These are phyloP conservation scores for Patiria pectinifera DNA, from an alignment of 53 echinoderm and acorn worm species.

Conservation along the genomic window DNA sequence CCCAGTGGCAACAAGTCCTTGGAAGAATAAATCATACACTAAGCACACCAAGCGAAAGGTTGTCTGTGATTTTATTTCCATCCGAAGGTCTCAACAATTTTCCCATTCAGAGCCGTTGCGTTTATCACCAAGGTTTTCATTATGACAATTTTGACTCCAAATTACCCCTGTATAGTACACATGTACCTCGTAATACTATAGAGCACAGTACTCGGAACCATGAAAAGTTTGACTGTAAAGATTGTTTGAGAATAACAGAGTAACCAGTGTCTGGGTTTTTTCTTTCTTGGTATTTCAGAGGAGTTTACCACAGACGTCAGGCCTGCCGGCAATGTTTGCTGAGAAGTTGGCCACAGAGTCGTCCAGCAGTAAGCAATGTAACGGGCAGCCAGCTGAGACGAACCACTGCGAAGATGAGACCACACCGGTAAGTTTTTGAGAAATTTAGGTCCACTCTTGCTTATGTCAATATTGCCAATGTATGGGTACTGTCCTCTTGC, in stretches of 20 bases:
- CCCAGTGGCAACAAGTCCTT: neutral
- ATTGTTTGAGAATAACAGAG: neutral
- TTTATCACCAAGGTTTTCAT: neutral
- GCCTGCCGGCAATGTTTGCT: conserved; percentile 68
- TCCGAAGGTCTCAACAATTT: neutral
- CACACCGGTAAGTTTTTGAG: conserved; percentile 54
- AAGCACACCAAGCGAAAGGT: too few species aligned
- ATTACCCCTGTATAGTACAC: neutral
- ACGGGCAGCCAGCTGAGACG: conserved; percentile 46
- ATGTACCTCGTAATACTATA: neutral
- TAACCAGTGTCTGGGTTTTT: neutral
- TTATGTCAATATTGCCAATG: too few species aligned
- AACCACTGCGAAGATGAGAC: conserved; percentile 31
- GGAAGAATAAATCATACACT: neutral
- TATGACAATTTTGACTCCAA: neutral
- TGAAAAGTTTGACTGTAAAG: neutral
- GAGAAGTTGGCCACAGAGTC: conserved; percentile 45
- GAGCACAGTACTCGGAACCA: neutral
- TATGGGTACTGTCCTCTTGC: too few species aligned
- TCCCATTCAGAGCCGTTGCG: neutral
- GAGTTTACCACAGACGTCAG: conserved; percentile 80
- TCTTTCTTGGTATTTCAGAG: conserved; percentile 65
- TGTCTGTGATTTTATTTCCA: neutral
- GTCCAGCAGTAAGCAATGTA: conserved; percentile 53
- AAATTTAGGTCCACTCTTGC: too few species aligned